Evolutionary conservation across 2,888 invertebrate species (phyloP).

Genomic region (Dysmachus trigonus): DNA sequence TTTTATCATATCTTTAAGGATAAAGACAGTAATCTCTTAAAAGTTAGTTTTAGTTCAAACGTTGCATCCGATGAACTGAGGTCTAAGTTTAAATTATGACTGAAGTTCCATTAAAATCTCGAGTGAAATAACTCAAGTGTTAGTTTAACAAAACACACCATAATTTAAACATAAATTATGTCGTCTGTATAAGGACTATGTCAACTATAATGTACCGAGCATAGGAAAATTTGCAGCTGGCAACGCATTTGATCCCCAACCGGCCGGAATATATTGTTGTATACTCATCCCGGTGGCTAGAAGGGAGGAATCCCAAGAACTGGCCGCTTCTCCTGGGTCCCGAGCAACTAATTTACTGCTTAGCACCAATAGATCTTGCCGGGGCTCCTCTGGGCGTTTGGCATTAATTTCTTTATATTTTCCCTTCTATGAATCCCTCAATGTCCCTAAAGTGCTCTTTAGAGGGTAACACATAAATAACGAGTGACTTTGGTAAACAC

Average conservation of each 20-base stretch:
- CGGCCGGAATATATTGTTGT: not conserved
- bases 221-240: not conserved
- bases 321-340: not conserved
- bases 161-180: not conserved
- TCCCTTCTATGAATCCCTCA: conserved; percentile 12
- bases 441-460: conserved; percentile 44
- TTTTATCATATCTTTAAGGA: too few relatives aligned
- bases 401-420: conserved; percentile 38
- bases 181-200: not conserved
- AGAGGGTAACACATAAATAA: conserved; percentile 44
- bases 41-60: too few relatives aligned
- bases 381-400: conserved; percentile 8
- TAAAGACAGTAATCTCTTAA: too few relatives aligned
- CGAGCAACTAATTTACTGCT: conserved; percentile 18
- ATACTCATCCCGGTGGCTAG: not conserved
- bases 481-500: conserved; percentile 28
- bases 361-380: conserved; percentile 16
- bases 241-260: not conserved
- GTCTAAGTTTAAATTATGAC: not conserved
- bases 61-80: too few relatives aligned
- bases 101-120: not conserved
- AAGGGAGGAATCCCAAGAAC: not conserved
- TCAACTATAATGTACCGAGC: not conserved
- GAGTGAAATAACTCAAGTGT: not conserved
- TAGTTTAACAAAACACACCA: not conserved